Evolutionary conservation across 2,113 vertebrate species (phyloP), one percentile per base, ranked within the genome.

Genomic region (Astatoreochromis straeleni): DNA sequence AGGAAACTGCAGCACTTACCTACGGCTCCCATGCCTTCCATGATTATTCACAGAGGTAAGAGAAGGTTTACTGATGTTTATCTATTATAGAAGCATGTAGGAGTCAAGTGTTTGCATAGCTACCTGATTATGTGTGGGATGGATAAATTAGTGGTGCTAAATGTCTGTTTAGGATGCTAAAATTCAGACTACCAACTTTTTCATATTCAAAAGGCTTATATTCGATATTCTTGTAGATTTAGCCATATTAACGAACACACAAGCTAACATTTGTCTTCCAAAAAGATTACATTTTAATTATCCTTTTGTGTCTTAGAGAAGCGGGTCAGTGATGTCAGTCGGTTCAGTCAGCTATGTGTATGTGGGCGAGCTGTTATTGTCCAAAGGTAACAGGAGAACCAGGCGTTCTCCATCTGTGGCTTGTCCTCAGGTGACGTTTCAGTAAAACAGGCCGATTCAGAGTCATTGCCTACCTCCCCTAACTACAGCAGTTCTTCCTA

Each of bases 21-120:
- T 24, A 38, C 12, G 4, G 8, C 45, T 70, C 85, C 47, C 24
- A 19, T 19, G 24, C 26, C 65, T 14, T 45, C 53, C 83, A 91
- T 91, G 93, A 92, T 84, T 4, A 29, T 92, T 42, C 65, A 79
- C 24, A 58, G 14, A 93, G 94, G 95, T 96, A 93, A 94, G 93
- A 93, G 33, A 55, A 29, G 14, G 26, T 6, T 63, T 33, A 33
- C 29, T 35, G 21, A 24, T 40, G 6, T 57, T 29, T 7, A 42
- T 42, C 54, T 29, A 4, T 7, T 42, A 8, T 19, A 58, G 40
- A 51, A 40, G 55, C 68, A 42, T 24, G n/a, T 45, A 70, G 65
- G 21, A 70, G 65, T 29, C 40, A 24, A 42, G 68, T 47, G 40
- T 47, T 53, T 54, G 31, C 49, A 54, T 2, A 80, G 78, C 14